Evolutionary conservation across 1,140 invertebrate genomes (phyloP).

Genomic region (Rhagoletis zephyria): DNA sequence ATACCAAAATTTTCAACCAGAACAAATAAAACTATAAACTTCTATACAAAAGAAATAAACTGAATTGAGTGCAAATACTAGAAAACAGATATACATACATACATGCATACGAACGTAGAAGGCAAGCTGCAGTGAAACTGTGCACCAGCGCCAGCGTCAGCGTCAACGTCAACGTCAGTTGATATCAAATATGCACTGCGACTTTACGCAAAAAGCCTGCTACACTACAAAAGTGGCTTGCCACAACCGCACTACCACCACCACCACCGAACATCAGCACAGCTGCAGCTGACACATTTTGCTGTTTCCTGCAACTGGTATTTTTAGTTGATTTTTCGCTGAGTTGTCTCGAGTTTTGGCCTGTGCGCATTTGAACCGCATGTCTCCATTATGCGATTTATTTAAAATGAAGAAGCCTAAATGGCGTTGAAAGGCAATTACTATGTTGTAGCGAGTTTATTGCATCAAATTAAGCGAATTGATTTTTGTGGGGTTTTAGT

Average conservation of each 20-base stretch:
- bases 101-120: not conserved
- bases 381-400: constrained; percentile 23
- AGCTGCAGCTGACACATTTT: constrained; percentile 45
- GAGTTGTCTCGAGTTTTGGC: not conserved
- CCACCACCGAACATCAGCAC: not conserved
- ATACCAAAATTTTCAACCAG: constrained; percentile 6
- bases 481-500: too few species aligned
- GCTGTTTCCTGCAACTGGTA: not conserved
- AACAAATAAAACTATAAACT: not conserved
- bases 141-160: not conserved
- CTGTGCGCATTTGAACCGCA: not conserved
- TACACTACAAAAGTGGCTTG: not conserved
- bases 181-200: constrained; percentile 47
- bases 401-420: not conserved
- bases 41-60: not conserved
- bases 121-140: not conserved
- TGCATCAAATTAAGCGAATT: not conserved
- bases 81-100: not conserved
- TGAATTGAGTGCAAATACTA: not conserved
- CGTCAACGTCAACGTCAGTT: not conserved
- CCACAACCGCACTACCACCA: constrained; percentile 32
- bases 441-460: not conserved
- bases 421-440: constrained; percentile 2
- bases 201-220: not conserved
- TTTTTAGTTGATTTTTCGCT: constrained; percentile 7